These are phyloP conservation scores for Odobenus rosmarus DNA, from an alignment of 2,113 vertebrate genomes.

Conservation along the genomic window DNA sequence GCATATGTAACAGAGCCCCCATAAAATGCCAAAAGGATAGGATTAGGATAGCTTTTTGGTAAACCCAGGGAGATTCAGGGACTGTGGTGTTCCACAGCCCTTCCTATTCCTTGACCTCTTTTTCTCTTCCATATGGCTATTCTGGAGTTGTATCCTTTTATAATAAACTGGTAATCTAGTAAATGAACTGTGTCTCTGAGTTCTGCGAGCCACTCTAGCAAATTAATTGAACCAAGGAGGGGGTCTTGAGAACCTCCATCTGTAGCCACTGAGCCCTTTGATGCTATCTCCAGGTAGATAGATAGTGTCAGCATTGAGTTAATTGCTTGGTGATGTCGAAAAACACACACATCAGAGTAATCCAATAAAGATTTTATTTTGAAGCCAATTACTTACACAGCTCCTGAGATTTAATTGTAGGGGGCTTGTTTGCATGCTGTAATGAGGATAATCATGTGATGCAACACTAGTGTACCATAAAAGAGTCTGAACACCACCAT, in stretches of 20 bases:
- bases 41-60: not conserved
- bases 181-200: not conserved
- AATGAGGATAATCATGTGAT: not conserved
- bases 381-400: not conserved
- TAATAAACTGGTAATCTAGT: not conserved
- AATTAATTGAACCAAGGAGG: not conserved
- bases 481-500: not conserved
- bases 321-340: not conserved
- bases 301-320: not conserved
- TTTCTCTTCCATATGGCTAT: not conserved
- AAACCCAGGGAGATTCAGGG: not conserved
- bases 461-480: too few species aligned
- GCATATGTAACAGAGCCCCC: too few species aligned
- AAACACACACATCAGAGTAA: not conserved
- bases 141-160: not conserved
- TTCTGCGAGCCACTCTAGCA: not conserved
- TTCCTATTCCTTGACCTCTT: not conserved
- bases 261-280: not conserved
- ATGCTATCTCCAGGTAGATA: not conserved
- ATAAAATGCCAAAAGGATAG: not conserved
- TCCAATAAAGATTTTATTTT: not conserved
- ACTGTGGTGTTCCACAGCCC: not conserved
- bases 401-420: not conserved
- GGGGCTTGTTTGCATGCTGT: not conserved
- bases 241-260: not conserved